These are phyloP conservation scores for Taxidea taxus DNA, from an alignment of 2,113 vertebrate species.

Conservation along the genomic window DNA sequence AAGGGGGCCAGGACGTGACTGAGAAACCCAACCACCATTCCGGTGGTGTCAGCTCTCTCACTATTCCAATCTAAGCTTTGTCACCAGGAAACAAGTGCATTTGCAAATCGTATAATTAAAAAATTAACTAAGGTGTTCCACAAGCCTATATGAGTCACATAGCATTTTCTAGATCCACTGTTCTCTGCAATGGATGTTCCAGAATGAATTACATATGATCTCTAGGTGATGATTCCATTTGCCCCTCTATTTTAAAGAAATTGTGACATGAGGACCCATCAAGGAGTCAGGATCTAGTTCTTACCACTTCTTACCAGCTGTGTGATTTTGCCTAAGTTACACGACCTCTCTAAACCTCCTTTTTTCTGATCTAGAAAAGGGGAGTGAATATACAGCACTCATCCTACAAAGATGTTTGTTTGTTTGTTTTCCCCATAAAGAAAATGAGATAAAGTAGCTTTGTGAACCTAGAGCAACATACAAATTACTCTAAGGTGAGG, in stretches of 20 bases:
- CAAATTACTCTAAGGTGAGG: not conserved
- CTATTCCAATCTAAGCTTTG: not conserved
- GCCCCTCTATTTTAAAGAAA: not conserved
- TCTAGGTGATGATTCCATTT: not conserved
- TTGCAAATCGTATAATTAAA: not conserved
- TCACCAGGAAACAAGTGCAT: not conserved
- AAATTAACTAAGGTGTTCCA: not conserved
- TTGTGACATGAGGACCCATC: not conserved
- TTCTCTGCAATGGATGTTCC: not conserved
- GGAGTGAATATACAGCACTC: not conserved
- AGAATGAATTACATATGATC: not conserved
- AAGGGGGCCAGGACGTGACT: not conserved
- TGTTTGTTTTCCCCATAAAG: not conserved
- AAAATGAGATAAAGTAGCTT: conserved; percentile 20
- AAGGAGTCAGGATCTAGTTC: not conserved
- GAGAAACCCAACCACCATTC: not conserved
- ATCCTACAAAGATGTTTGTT: not conserved
- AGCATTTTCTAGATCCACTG: not conserved
- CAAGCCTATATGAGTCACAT: not conserved
- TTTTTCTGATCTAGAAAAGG: not conserved
- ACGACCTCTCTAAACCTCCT: not conserved
- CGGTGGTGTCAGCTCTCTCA: not conserved
- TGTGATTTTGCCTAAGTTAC: not conserved
- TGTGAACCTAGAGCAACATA: conserved; percentile 18
- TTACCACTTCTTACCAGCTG: not conserved